Percentiles rank a stretch among this genome's conserved stretches.
Conservation (phyloP, 2,888 invertebrate species). For the Cataglyphis albicans region DNA sequence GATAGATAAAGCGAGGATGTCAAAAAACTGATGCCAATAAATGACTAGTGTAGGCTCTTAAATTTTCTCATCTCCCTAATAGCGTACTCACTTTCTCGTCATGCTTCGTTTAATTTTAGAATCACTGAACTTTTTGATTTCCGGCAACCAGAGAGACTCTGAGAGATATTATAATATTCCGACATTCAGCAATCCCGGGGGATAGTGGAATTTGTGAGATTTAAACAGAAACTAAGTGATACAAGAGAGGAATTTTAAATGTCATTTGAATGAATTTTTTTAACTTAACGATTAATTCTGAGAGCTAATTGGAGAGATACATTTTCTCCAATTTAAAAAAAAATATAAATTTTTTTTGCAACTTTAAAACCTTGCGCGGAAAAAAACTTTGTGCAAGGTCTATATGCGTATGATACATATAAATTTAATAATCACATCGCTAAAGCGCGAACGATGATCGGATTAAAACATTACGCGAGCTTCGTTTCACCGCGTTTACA, state of each 20-base stretch:
- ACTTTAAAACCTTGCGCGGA: slow-evolving; percentile 6
- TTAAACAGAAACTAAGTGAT: neutral
- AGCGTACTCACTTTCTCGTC: neutral
- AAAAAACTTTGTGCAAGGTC: slow-evolving; percentile 3
- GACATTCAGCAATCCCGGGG: neutral
- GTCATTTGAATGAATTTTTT: slow-evolving; percentile 4
- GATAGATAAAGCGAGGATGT: neutral
- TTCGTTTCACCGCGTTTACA: slow-evolving; percentile 49
- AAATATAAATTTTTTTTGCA: neutral
- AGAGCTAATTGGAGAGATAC: neutral
- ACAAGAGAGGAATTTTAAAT: slow-evolving; percentile 5
- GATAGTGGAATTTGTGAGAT: neutral
- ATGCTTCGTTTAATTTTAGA: slow-evolving; percentile 14
- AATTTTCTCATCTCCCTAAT: slow-evolving; percentile 1
- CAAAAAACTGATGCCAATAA: neutral
- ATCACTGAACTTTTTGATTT: slow-evolving; percentile 1
- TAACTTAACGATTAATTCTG: slow-evolving; percentile 8
- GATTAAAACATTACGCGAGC: slow-evolving; percentile 53
- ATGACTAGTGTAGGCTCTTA: neutral
- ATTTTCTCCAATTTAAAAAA: slow-evolving; percentile 29
- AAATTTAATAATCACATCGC: slow-evolving; percentile 51
- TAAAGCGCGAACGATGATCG: slow-evolving; percentile 43
- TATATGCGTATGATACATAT: slow-evolving; percentile 18
- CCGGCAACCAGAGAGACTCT: neutral
- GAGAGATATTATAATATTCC: slow-evolving; percentile 18